Base-by-base conservation (phyloP, 2,888 invertebrate species). In the Drosophila crucigera region DNA sequence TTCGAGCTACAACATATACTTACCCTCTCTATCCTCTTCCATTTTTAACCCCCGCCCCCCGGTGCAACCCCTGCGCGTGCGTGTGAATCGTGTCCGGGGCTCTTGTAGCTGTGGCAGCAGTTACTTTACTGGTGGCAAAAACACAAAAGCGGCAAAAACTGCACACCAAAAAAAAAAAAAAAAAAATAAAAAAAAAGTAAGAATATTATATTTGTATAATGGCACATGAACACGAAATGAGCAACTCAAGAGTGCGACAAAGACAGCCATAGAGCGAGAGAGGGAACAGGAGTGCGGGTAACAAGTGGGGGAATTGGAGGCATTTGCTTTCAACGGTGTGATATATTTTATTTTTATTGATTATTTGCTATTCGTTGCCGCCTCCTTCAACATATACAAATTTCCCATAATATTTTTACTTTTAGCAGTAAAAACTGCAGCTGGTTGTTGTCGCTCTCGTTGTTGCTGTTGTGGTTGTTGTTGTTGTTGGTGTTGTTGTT, bases 261-360 rank as follows among this genome's bases (percentile, higher is more conserved):
- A 37, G 68, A 50, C 31, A 47, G 54, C 43, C 37, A 35, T 47
- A 53, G 52, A 31, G 37, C 4, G 70, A 43, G 31, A 30, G 33
- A 37, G 47, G 49, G n/a, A 16, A 11, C 1, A 9, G 47, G 2
- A 37, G 5, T 4, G 6, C 22, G 65, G 41, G 50, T 39, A 73
- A 35, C 55, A 54, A 61, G 71, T 55, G 19, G 33, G 35, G 28
- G 11, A 28, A 33, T 62, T 59, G 65, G 37, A 67, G 73, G 76
- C 67, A 62, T 61, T 73, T 76, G 76, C 79, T 79, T 79, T 79
- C 86, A 75, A 78, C 84, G 88, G 87, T 89, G 87, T 90, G 88
- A 88, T 88, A 89, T 85, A 87, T 90, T 88, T 88, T 89, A 87
- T 89, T 87, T 89, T 89, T 88, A 88, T 88, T 88, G 87, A 88